A percentile compares a stretch with the other conserved stretches of the same genome.
Conservation (phyloP, 1,140 invertebrate species). For the Neodiprion pinetum region DNA sequence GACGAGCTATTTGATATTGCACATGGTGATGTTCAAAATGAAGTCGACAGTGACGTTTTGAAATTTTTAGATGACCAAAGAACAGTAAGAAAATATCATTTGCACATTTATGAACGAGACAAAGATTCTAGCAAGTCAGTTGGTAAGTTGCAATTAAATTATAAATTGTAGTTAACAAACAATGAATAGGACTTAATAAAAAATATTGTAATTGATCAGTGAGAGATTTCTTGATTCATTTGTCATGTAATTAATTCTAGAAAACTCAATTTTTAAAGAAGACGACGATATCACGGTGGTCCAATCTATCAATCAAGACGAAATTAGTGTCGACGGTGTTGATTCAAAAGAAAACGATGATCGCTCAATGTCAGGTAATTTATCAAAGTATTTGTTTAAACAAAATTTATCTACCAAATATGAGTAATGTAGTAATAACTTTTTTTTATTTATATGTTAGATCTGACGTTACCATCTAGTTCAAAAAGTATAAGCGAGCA, state of each 20-base stretch:
- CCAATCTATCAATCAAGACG: slow-evolving; percentile 18
- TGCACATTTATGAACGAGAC: slow-evolving; percentile 13
- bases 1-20: slow-evolving; percentile 22
- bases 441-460: slow-evolving; percentile 13
- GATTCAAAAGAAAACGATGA: background rate
- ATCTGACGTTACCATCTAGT: slow-evolving; percentile 16
- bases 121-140: slow-evolving; percentile 12
- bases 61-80: slow-evolving; percentile 19
- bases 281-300: slow-evolving; percentile 7
- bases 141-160: slow-evolving; percentile 15
- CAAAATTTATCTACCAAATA: background rate
- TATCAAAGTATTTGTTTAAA: slow-evolving; percentile 2
- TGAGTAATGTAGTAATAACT: background rate
- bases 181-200: background rate
- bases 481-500: slow-evolving; percentile 13
- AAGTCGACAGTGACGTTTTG: slow-evolving; percentile 15
- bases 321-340: slow-evolving; percentile 9
- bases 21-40: slow-evolving; percentile 18
- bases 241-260: slow-evolving; percentile 10
- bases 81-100: slow-evolving; percentile 25
- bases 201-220: slow-evolving; percentile 13
- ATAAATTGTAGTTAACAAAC: no score
- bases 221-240: background rate
- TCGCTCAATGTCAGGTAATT: background rate
- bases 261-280: slow-evolving; percentile 15